Conservation (phyloP, 2,888 invertebrate species). For the Epirrita christyi region DNA sequence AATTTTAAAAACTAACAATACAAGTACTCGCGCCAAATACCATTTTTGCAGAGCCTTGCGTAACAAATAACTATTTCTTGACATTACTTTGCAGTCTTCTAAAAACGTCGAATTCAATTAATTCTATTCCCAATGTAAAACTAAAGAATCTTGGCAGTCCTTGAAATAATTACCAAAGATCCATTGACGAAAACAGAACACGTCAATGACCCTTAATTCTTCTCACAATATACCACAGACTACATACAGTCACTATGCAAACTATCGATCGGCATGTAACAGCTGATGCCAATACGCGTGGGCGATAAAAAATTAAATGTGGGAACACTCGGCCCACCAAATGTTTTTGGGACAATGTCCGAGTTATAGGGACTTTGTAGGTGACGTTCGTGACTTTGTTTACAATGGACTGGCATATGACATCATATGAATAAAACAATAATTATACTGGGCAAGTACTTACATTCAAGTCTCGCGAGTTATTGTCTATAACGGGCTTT, state of each 20-base stretch:
- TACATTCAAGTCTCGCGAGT: too few relatives aligned
- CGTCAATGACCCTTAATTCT: slow-evolving; percentile 19
- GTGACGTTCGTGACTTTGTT: slow-evolving; percentile 22
- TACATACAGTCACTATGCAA: slow-evolving; percentile 15
- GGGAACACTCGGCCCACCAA: neutral
- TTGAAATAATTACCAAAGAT: slow-evolving; percentile 10
- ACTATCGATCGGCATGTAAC: slow-evolving; percentile 24
- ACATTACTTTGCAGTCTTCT: neutral
- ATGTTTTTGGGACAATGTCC: slow-evolving; percentile 18
- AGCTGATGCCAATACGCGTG: slow-evolving; percentile 27
- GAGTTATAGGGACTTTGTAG: slow-evolving; percentile 13
- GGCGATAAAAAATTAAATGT: slow-evolving; percentile 20
- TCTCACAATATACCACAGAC: slow-evolving; percentile 18
- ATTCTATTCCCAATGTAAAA: neutral
- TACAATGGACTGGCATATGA: neutral
- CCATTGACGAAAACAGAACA: slow-evolving; percentile 9
- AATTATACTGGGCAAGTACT: too few relatives aligned
- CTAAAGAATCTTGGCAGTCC: slow-evolving; percentile 8
- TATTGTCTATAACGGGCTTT: too few relatives aligned
- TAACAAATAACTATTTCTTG: too few relatives aligned
- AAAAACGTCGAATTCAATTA: neutral
- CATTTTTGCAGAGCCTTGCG: too few relatives aligned
- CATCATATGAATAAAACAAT: neutral
- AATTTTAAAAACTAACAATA: too few relatives aligned
- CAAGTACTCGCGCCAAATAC: too few relatives aligned